These are phyloP conservation scores for Unio delphinus DNA, from an alignment of 2,888 invertebrate genomes.

Conservation along the genomic window DNA sequence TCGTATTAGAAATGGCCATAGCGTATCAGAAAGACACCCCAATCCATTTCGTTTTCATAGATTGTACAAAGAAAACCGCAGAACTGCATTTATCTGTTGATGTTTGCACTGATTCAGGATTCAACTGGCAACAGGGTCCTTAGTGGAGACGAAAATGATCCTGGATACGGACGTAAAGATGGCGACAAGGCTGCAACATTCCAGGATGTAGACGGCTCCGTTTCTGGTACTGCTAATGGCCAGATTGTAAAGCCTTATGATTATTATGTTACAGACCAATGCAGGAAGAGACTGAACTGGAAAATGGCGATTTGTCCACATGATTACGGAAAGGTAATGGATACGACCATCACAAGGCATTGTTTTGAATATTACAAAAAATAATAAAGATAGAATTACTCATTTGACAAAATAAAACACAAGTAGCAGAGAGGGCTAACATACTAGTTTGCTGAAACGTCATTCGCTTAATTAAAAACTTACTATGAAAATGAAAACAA, in stretches of 20 bases:
- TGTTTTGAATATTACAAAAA: no score
- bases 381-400: no score
- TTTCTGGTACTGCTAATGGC: slow-evolving; percentile 5
- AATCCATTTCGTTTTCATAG: no score
- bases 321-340: slow-evolving; percentile 23
- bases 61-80: no score
- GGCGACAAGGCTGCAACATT: slow-evolving; percentile 18
- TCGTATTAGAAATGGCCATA: no score
- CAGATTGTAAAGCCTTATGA: slow-evolving; percentile 22
- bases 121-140: slow-evolving; percentile 14
- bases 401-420: no score
- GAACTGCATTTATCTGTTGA: neutral
- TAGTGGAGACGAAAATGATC: slow-evolving; percentile 10
- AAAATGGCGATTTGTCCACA: slow-evolving; percentile 32
- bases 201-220: slow-evolving; percentile 15
- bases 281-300: slow-evolving; percentile 22
- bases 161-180: slow-evolving; percentile 18
- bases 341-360: no score
- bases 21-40: no score
- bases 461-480: no score
- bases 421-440: no score
- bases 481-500: no score
- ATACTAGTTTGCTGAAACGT: no score
- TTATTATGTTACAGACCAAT: slow-evolving; percentile 16
- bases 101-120: neutral